A percentile compares a stretch with the other conserved stretches of the same genome.
Conservation (phyloP, 1,140 invertebrate species). For the Calliopsis andreniformis region DNA sequence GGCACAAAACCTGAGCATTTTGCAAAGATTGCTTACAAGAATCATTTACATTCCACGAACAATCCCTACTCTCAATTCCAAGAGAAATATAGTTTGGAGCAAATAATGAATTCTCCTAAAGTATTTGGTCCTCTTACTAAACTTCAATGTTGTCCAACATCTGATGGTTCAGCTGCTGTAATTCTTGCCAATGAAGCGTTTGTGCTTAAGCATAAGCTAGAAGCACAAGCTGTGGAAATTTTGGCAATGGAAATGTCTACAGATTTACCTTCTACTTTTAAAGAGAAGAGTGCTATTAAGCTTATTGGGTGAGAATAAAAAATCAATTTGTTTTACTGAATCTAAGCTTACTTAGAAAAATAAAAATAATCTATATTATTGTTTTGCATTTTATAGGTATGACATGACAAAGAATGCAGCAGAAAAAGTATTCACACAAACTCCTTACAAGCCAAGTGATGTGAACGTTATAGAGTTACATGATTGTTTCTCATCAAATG, state of each 20-base stretch:
- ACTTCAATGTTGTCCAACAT: conserved; percentile 98
- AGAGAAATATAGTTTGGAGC: conserved; percentile 93
- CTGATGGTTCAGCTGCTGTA: conserved; percentile 96
- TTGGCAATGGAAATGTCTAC: conserved; percentile 98
- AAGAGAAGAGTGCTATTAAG: conserved; percentile 93
- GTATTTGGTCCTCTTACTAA: conserved; percentile 96
- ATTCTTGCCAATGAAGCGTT: conserved; percentile 95
- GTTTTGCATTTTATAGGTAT: conserved; percentile 83
- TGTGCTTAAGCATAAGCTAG: conserved; percentile 90
- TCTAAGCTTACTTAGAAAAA: not conserved
- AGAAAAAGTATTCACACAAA: conserved; percentile 89
- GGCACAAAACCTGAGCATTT: conserved; percentile 96
- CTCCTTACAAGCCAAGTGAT: conserved; percentile 88
- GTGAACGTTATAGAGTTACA: conserved; percentile 99
- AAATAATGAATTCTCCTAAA: conserved; percentile 92
- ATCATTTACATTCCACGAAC: conserved; percentile 97
- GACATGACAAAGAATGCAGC: conserved; percentile 97
- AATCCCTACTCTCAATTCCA: conserved; percentile 98
- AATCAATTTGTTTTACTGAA: not conserved
- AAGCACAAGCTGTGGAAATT: conserved; percentile 95
- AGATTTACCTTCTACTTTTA: conserved; percentile 93
- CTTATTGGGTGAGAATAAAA: conserved; percentile 82
- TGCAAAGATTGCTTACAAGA: conserved; percentile 98
- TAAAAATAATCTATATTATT: not conserved
- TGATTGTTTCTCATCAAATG: conserved; percentile 99